phyloP scores from a whole-genome alignment of 1,140 invertebrate genomes.

The Saccostrea glomerata region DNA sequence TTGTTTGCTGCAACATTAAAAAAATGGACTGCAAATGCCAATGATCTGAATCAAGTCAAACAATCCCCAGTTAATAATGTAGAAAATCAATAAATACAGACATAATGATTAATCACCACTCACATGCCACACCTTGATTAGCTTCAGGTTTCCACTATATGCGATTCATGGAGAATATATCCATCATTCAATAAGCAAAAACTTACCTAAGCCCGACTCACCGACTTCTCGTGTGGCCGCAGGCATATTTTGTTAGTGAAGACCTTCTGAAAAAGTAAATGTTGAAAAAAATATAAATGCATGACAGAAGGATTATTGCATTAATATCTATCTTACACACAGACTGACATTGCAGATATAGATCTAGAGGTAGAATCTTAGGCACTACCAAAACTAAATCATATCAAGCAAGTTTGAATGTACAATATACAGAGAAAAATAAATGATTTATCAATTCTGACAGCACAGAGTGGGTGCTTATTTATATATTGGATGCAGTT shows the following conservation, averaged over 20 bases:
- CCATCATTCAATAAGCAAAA: conserved; percentile 9
- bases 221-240: conserved; percentile 50
- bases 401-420: neutral
- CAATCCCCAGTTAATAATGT: neutral
- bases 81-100: neutral
- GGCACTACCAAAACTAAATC: neutral
- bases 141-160: neutral
- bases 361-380: neutral
- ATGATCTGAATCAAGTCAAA: neutral
- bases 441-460: neutral
- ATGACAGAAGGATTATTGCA: neutral
- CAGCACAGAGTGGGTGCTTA: neutral
- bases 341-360: neutral
- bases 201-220: conserved; percentile 50
- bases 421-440: neutral
- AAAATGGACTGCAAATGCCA: no score
- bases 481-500: neutral
- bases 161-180: neutral
- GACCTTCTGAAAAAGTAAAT: neutral
- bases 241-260: conserved; percentile 45
- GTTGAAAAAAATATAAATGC: neutral
- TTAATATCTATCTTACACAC: neutral
- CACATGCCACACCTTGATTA: neutral
- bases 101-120: neutral
- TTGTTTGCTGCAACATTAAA: no score